These are phyloP conservation scores for Frieseomelitta varia DNA, from an alignment of 1,140 invertebrate genomes.

Conservation along the genomic window DNA sequence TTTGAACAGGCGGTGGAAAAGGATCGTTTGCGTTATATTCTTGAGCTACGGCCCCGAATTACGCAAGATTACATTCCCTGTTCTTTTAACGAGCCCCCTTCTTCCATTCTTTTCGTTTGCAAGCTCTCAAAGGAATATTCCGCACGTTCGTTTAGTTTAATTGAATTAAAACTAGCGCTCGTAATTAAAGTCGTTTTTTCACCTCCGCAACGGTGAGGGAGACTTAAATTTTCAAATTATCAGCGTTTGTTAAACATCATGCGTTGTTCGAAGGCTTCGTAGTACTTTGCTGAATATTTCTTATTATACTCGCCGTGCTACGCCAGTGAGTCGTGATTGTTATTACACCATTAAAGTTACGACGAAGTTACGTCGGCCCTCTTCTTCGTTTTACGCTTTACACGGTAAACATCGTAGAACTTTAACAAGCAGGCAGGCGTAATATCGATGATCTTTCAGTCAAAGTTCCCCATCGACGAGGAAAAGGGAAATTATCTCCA, in stretches of 20 bases:
- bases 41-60: too few relatives aligned
- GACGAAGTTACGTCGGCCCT: background rate
- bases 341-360: background rate
- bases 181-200: background rate
- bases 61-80: background rate
- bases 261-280: background rate
- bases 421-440: background rate
- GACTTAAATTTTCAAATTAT: background rate
- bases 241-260: background rate
- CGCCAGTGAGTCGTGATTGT: background rate
- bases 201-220: background rate
- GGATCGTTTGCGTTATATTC: background rate
- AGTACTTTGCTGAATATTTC: background rate
- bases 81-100: background rate
- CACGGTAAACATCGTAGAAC: background rate
- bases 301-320: background rate
- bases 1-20: background rate
- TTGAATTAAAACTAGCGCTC: background rate
- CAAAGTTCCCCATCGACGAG: background rate
- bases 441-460: background rate
- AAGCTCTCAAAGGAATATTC: too few relatives aligned
- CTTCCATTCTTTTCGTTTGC: background rate
- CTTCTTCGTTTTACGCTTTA: background rate
- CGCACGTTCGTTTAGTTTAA: background rate
- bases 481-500: background rate